phyloP scores from a whole-genome alignment of 2,888 invertebrate species.

The Platerodrilus igneus region DNA sequence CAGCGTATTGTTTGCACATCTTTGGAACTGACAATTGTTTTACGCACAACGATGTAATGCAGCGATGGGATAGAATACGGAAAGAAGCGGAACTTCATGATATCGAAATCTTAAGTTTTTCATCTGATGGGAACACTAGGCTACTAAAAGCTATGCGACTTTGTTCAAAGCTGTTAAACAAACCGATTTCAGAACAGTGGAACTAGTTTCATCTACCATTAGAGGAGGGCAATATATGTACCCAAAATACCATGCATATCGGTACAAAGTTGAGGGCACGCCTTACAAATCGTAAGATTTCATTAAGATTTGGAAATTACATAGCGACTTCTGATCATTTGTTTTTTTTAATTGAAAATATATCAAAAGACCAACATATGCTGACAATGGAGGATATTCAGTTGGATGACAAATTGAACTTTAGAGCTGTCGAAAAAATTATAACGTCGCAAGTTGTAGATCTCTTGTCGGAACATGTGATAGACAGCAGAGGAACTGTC shows the following conservation, averaged over 20 bases:
- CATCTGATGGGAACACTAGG: no score
- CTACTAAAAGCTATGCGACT: no score
- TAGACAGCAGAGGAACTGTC: conserved; percentile 27
- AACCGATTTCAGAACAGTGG: no score
- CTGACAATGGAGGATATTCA: conserved; percentile 22
- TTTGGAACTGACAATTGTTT: conserved; percentile 28
- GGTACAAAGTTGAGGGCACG: conserved; percentile 29
- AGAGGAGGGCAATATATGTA: conserved; percentile 13
- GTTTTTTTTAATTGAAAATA: conserved; percentile 19
- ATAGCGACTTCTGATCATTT: conserved; percentile 27
- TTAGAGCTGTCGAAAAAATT: conserved; percentile 28
- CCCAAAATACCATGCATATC: conserved; percentile 32
- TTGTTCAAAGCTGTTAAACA: no score
- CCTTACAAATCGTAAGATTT: conserved; percentile 26
- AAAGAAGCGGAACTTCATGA: neutral
- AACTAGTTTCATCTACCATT: conserved; percentile 20
- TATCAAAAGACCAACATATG: conserved; percentile 30
- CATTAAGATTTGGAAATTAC: conserved; percentile 28
- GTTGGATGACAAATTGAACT: conserved; percentile 31
- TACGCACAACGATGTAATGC: conserved; percentile 19
- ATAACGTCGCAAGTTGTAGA: conserved; percentile 23
- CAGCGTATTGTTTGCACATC: conserved; percentile 24
- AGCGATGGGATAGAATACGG: conserved; percentile 23
- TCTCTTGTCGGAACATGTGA: conserved; percentile 23
- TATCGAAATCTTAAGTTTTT: conserved; percentile 1